These are phyloP conservation scores for Diceros bicornis DNA, from an alignment of 2,797 vertebrate genomes.

Conservation along the genomic window DNA sequence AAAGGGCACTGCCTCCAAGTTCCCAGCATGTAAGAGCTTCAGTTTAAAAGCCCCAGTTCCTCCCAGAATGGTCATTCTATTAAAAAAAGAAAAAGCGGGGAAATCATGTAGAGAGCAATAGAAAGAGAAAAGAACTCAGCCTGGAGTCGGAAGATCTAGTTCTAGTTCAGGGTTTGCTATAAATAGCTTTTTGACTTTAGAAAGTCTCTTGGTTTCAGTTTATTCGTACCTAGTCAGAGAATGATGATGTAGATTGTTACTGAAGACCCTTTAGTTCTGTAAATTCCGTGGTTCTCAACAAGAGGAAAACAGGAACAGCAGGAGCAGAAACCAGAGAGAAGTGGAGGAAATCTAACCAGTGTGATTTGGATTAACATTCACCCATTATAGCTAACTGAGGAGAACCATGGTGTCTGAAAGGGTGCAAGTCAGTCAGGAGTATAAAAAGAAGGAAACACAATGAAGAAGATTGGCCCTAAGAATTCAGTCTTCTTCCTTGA, in stretches of 20 bases:
- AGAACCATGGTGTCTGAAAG: neutral
- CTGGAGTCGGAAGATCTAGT: neutral
- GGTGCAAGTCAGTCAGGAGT: neutral
- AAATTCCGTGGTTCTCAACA: neutral
- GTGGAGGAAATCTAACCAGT: neutral
- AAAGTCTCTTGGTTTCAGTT: neutral
- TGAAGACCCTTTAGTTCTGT: neutral
- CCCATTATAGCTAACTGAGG: neutral
- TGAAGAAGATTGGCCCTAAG: neutral
- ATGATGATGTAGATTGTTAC: neutral
- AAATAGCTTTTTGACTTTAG: neutral
- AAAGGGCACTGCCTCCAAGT: neutral
- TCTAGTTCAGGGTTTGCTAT: neutral
- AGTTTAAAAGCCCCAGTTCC: neutral
- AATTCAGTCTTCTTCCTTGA: neutral
- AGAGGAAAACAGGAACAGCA: neutral
- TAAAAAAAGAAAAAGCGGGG: neutral
- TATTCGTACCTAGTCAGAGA: constrained; percentile 2
- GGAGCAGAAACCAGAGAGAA: constrained; percentile 5
- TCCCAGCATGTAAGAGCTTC: neutral
- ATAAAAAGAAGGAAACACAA: neutral
- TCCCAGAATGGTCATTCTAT: neutral
- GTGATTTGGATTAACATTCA: neutral
- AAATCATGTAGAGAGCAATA: neutral
- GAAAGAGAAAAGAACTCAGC: neutral